Conservation (phyloP, 2,888 invertebrate genomes). For the Diaprepes abbreviatus region DNA sequence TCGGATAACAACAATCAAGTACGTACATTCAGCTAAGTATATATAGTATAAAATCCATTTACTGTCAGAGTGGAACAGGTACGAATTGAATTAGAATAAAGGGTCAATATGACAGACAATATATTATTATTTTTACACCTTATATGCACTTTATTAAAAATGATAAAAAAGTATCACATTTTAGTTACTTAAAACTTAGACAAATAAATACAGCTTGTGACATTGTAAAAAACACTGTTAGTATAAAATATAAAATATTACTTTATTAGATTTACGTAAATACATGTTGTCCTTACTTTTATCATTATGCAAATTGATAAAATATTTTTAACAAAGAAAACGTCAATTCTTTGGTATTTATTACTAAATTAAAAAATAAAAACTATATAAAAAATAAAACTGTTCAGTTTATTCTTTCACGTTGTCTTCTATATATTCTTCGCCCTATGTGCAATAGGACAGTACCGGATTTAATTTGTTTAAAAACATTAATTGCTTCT, state of each 20-base stretch:
- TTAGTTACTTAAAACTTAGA: conserved; percentile 29
- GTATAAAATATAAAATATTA: conserved; percentile 7
- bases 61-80: too few species aligned
- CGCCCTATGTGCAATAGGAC: conserved; percentile 82
- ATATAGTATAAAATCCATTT: too few species aligned
- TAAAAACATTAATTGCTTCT: conserved; percentile 84
- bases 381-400: conserved; percentile 10
- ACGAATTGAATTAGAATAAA: too few species aligned
- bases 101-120: too few species aligned
- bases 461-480: conserved; percentile 82
- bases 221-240: neutral
- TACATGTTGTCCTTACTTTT: neutral
- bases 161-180: conserved; percentile 42
- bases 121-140: too few species aligned
- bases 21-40: too few species aligned
- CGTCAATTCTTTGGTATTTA: conserved; percentile 39
- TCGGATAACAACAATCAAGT: too few species aligned
- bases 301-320: conserved; percentile 10
- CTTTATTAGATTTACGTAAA: conserved; percentile 1
- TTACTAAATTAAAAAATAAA: conserved; percentile 24
- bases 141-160: conserved; percentile 42
- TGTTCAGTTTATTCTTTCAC: conserved; percentile 55
- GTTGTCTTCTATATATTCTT: conserved; percentile 63
- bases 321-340: conserved; percentile 16
- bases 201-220: conserved; percentile 7